A percentile compares a stretch with the other conserved stretches of the same genome.
Conservation (phyloP, 53 echinoderm and acorn worm genomes). For the Apostichopus leukothele region DNA sequence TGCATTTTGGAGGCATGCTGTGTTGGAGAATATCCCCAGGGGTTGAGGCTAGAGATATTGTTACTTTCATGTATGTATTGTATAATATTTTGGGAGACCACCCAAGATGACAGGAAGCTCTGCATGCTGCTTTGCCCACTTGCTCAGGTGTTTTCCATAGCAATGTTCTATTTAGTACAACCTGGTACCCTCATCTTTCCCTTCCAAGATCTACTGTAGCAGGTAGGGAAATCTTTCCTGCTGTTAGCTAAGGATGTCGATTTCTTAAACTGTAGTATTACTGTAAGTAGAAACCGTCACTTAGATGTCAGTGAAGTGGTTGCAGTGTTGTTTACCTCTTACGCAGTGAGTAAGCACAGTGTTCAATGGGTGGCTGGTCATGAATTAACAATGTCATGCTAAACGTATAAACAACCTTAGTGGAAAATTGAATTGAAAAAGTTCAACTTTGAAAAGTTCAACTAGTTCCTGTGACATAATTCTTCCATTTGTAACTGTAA, state of each 20-base stretch:
- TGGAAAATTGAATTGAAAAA: background rate
- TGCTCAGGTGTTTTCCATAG: conserved; percentile 7
- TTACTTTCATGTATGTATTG: conserved; percentile 40
- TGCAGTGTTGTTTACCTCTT: too few species aligned
- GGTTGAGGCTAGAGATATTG: conserved; percentile 8
- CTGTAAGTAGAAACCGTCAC: too few species aligned
- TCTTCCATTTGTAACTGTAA: background rate
- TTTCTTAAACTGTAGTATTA: too few species aligned
- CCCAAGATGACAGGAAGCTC: conserved; percentile 33
- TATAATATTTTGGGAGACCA: conserved; percentile 25
- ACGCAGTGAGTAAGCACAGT: too few species aligned
- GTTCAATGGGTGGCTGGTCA: too few species aligned
- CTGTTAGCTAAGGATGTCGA: too few species aligned
- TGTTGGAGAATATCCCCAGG: conserved; percentile 2
- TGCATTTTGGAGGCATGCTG: conserved; percentile 30
- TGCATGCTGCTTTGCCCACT: background rate
- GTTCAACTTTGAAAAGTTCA: background rate
- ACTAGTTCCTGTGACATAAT: background rate
- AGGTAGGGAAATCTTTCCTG: background rate
- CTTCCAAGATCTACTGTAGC: background rate
- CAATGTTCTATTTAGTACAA: background rate
- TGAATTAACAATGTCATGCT: too few species aligned
- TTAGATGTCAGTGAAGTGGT: too few species aligned
- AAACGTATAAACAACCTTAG: background rate
- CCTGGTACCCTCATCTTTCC: conserved; percentile 5